Conservation (phyloP, 2,797 vertebrate species). For the Semotilus atromaculatus region DNA sequence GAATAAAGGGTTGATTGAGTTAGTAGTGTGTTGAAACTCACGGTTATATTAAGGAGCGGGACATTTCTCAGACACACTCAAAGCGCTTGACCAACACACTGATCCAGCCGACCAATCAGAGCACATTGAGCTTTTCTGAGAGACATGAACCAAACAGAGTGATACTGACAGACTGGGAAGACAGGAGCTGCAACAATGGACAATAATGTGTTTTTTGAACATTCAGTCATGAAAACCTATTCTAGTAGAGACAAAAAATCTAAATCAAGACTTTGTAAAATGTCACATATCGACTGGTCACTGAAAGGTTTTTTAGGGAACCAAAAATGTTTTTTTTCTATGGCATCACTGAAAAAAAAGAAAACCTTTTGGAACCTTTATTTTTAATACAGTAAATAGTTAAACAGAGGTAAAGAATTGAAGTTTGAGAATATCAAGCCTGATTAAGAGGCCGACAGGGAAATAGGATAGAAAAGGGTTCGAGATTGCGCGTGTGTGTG, state of each 20-base stretch:
- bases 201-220: neutral
- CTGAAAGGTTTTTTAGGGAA: neutral
- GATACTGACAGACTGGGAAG: neutral
- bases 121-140: too few species aligned
- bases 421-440: neutral
- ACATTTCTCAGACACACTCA: too few species aligned
- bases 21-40: too few species aligned
- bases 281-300: neutral
- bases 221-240: neutral
- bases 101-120: too few species aligned
- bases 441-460: neutral
- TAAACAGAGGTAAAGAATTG: neutral
- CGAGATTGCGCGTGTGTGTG: too few species aligned
- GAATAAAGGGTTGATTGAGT: too few species aligned
- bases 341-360: neutral
- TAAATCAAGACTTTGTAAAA: neutral
- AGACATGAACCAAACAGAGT: neutral
- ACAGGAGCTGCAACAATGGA: neutral
- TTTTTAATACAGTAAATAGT: neutral
- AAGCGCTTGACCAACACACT: too few species aligned
- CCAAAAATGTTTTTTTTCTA: neutral
- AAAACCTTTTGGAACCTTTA: neutral
- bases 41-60: too few species aligned
- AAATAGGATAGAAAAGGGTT: slow-evolving; percentile 10
- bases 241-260: neutral